These are phyloP conservation scores for Eilema depressum DNA, from an alignment of 2,888 invertebrate genomes.

Conservation along the genomic window DNA sequence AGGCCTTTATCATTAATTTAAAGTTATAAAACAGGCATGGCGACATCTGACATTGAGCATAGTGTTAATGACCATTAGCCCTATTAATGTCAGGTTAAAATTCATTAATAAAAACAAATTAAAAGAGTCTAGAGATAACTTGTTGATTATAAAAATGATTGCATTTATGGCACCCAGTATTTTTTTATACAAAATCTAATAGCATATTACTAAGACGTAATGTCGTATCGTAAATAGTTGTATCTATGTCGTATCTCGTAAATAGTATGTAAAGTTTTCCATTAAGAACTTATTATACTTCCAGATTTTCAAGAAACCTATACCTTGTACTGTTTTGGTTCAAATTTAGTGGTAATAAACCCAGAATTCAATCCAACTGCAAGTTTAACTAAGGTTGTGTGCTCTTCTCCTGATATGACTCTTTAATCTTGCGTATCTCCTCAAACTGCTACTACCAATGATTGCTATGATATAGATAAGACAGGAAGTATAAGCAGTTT, in stretches of 20 bases:
- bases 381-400: conserved; percentile 1
- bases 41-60: too few species aligned
- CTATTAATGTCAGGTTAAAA: not conserved
- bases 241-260: too few species aligned
- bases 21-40: too few species aligned
- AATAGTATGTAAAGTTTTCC: not conserved
- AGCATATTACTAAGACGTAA: not conserved
- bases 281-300: conserved; percentile 7
- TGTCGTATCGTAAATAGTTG: too few species aligned
- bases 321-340: conserved; percentile 18
- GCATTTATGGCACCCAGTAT: not conserved
- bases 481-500: not conserved
- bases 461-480: not conserved
- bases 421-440: not conserved
- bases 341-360: conserved; percentile 26
- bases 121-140: not conserved
- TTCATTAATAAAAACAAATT: not conserved
- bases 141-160: not conserved
- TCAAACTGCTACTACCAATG: not conserved
- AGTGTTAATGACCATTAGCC: too few species aligned
- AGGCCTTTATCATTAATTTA: too few species aligned
- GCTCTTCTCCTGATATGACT: conserved; percentile 1
- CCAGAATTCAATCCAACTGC: conserved; percentile 16
- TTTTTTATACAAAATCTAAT: not conserved
- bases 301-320: conserved; percentile 18